These are phyloP conservation scores for Styela clava DNA, from an alignment of 23 tunicate genomes.

Conservation along the genomic window DNA sequence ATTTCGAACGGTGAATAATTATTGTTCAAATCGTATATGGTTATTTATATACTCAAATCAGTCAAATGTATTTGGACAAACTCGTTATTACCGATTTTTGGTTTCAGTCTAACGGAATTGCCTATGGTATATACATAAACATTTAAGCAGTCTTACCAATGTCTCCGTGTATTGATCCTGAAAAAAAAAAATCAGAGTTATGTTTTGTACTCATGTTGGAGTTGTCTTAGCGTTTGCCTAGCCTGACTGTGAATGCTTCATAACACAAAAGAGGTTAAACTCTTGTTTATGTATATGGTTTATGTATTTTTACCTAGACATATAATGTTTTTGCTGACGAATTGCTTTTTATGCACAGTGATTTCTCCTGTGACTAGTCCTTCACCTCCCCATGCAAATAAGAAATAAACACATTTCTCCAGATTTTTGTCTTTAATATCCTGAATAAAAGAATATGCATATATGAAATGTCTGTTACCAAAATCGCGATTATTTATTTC, in stretches of 20 bases:
- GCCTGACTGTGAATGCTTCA: no score
- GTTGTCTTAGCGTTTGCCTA: no score
- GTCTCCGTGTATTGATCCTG: constrained; percentile 8
- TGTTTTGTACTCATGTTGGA: background rate
- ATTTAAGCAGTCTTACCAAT: background rate
- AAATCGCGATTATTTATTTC: no score
- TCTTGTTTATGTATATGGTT: no score
- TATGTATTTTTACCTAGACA: constrained; percentile 5
- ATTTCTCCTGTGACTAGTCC: background rate
- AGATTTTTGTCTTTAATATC: constrained; percentile 30
- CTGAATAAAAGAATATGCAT: constrained; percentile 14
- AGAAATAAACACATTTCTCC: constrained; percentile 35
- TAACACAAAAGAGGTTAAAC: no score
- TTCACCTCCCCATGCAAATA: constrained; percentile 51
- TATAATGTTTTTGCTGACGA: background rate
- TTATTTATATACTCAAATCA: no score
- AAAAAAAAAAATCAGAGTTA: background rate
- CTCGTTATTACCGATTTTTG: no score
- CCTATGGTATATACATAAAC: no score
- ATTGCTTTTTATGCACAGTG: background rate
- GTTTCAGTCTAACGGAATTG: no score
- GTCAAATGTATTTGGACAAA: no score
- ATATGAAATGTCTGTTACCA: background rate
- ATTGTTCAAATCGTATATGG: no score
- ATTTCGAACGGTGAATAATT: no score